Evolutionary conservation across 2,888 invertebrate genomes (phyloP).

Genomic region (Candidula unifasciata): DNA sequence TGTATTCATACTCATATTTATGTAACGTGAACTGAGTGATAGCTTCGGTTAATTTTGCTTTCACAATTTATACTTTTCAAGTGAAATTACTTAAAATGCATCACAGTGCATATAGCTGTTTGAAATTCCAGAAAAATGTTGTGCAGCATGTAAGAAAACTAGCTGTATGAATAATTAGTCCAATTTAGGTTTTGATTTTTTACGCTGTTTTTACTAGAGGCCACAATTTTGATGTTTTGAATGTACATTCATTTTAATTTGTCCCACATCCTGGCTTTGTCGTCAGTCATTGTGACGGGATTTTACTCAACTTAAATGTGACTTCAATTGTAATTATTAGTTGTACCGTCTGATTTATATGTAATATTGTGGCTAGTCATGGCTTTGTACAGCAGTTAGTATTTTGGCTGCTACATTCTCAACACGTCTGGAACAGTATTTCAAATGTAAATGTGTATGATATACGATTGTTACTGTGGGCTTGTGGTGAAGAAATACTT

Average conservation of each 20-base stretch:
- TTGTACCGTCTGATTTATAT: neutral
- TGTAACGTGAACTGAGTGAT: neutral
- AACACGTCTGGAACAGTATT: no score
- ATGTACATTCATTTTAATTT: neutral
- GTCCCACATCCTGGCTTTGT: neutral
- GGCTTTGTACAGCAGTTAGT: neutral
- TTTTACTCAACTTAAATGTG: conserved; percentile 7
- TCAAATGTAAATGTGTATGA: no score
- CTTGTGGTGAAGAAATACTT: no score
- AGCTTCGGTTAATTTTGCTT: neutral
- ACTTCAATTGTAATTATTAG: neutral
- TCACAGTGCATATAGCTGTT: conserved; percentile 13
- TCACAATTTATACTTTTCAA: neutral
- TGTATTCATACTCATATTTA: neutral
- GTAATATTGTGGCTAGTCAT: neutral
- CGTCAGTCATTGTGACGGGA: neutral
- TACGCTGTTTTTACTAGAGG: neutral
- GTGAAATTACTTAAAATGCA: neutral
- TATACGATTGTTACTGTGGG: no score
- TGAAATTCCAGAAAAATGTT: neutral
- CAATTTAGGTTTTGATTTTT: neutral
- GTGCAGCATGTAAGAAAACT: neutral
- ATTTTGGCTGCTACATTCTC: neutral
- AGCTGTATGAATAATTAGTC: neutral
- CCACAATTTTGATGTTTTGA: neutral